Base-by-base conservation (phyloP, 1,140 invertebrate species). In the Melitaea cinxia region DNA sequence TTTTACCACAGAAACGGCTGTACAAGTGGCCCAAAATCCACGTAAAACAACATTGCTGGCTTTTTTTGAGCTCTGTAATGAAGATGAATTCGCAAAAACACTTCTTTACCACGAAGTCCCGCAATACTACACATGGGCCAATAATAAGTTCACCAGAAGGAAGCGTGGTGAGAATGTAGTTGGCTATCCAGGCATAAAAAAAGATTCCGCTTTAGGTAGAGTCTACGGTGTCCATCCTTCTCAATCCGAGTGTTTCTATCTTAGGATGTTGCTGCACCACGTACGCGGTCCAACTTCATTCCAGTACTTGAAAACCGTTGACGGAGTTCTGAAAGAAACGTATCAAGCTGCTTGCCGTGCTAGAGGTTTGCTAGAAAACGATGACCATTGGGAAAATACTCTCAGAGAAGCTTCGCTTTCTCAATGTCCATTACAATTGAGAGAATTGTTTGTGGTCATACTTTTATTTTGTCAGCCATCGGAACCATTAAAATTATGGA, bases 351-450 rank as follows among this genome's bases (percentile, higher is more conserved):
- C 28, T 37, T 55, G 53, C 35, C 30, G 12, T 21, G 65, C 37
- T 3, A 30, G 47, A n/a, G n/a, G 28, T 17, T 53, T 74, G 21
- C 55, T 74, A n/a, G 68, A 66, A 56, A 33, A 58, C 21, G 73
- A 75, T 59, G 21, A 61, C 9, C 66, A 75, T 47, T 75, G 63
- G 65, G 54, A 67, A 50, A 52, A 49, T 17, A 24, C 66, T 55
- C 19, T 73, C 35, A 24, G 19, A 50, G 65, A 68, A 39, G 21
- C 63, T 26, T 14, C 17, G 19, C 23, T 54, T 33, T 28, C 23
- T 33, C 4, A 54, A 10, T 28, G 14, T 54, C 30, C 49, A 30
- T 15, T 12, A 4, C 24, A 55, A 1, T 39, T 60, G 14, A 23
- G 64, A 7, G 26, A 58, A 56, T 70, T 65, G 23, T 57, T 61